Evolutionary conservation across 2,113 vertebrate genomes (phyloP).

Genomic region (Taurulus bubalis): DNA sequence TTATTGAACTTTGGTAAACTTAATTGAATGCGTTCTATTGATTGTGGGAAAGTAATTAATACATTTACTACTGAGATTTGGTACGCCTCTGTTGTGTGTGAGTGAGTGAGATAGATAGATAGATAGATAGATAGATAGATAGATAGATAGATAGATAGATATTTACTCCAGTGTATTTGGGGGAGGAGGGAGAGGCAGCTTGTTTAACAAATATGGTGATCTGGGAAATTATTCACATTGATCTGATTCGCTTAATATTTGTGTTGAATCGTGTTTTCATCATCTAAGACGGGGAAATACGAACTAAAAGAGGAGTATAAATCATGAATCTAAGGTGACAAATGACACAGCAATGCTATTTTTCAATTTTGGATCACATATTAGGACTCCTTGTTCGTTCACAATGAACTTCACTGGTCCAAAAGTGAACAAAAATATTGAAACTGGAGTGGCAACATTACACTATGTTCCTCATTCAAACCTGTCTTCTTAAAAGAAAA

Average conservation of each 20-base stretch:
- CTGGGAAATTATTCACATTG: background rate
- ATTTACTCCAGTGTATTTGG: slow-evolving; percentile 16
- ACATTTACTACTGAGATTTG: slow-evolving; percentile 44
- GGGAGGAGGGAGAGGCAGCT: background rate
- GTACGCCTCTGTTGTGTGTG: slow-evolving; percentile 2
- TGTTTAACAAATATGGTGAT: background rate
- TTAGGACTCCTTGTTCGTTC: background rate
- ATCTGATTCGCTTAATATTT: background rate
- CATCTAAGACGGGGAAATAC: background rate
- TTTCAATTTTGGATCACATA: background rate
- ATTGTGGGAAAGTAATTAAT: slow-evolving; percentile 48
- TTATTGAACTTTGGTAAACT: slow-evolving; percentile 36
- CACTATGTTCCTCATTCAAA: background rate
- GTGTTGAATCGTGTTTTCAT: background rate
- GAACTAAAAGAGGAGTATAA: background rate
- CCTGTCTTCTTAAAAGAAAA: slow-evolving; percentile 10
- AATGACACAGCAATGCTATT: background rate
- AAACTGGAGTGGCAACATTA: background rate
- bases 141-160: background rate
- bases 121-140: too few relatives aligned
- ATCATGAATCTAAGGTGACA: background rate
- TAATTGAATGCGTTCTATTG: slow-evolving; percentile 50
- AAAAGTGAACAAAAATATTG: background rate
- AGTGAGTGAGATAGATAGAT: background rate
- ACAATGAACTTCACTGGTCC: background rate